A percentile compares a stretch with the other conserved stretches of the same genome.
Conservation (phyloP, 2,113 vertebrate genomes). For the Boulengerochromis microlepis region DNA sequence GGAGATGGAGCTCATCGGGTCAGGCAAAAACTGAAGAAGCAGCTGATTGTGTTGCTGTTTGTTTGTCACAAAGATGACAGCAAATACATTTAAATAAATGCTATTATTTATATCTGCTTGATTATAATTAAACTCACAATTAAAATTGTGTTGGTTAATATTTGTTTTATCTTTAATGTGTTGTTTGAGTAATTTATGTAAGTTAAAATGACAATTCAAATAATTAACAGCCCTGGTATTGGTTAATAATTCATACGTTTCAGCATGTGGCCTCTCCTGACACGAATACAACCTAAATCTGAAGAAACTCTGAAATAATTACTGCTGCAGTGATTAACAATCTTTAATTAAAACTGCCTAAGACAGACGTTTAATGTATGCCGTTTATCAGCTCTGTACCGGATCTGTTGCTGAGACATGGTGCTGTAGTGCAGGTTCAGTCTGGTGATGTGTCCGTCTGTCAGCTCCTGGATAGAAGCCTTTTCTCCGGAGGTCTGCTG, state of each 20-base stretch:
- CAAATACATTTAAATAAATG: neutral
- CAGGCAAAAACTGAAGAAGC: neutral
- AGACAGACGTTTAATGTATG: neutral
- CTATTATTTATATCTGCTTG: neutral
- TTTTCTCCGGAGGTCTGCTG: slow-evolving; percentile 74
- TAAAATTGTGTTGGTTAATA: neutral
- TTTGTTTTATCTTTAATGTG: neutral
- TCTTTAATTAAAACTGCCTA: neutral
- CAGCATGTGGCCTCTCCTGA: neutral
- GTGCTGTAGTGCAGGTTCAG: slow-evolving; percentile 84
- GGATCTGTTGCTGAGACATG: slow-evolving; percentile 78
- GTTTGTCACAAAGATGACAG: neutral
- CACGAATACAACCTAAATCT: neutral
- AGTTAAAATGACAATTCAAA: neutral
- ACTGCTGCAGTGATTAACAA: neutral
- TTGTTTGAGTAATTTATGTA: neutral
- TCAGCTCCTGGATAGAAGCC: slow-evolving; percentile 68
- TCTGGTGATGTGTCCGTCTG: slow-evolving; percentile 65
- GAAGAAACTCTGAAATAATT: neutral
- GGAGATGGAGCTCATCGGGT: neutral
- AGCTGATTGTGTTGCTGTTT: neutral
- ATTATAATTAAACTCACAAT: neutral
- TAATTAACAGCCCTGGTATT: neutral
- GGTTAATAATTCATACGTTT: fast-evolving
- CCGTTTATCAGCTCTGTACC: slow-evolving; percentile 46